Evolutionary conservation across 37 sponge, comb jelly and placozoan species (phyloP).

Genomic region (Haliclona indistincta): DNA sequence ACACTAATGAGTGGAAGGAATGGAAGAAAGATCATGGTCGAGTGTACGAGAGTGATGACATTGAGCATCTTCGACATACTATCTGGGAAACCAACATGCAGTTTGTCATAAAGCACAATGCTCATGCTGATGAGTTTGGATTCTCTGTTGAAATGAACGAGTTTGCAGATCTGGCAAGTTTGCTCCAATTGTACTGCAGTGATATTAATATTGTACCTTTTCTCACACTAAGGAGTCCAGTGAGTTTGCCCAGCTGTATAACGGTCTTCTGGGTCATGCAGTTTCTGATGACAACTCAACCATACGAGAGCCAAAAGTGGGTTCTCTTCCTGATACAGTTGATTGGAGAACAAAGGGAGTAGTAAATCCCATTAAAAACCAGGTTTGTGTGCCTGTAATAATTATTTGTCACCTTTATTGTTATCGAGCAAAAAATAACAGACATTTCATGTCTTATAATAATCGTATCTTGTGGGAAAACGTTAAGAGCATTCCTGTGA

Average conservation of each 20-base stretch:
- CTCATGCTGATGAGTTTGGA: constrained; percentile 52
- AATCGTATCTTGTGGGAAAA: too few species aligned
- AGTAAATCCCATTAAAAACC: constrained; percentile 72
- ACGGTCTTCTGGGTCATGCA: constrained; percentile 30
- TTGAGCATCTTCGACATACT: constrained; percentile 39
- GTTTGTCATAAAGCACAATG: constrained; percentile 67
- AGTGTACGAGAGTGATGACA: constrained; percentile 19
- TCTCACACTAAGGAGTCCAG: constrained; percentile 16
- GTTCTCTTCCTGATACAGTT: constrained; percentile 31
- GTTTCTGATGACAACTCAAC: constrained; percentile 20
- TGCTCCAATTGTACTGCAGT: not conserved
- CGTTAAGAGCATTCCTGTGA: too few species aligned
- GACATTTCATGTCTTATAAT: too few species aligned
- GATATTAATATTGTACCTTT: not conserved
- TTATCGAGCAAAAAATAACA: too few species aligned
- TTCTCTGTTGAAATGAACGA: constrained; percentile 72
- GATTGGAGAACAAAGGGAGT: constrained; percentile 80
- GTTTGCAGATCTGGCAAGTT: constrained; percentile 74
- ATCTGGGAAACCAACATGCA: constrained; percentile 69
- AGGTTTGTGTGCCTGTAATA: constrained; percentile 29
- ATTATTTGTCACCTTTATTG: too few species aligned
- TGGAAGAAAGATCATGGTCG: constrained; percentile 57
- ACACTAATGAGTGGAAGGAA: constrained; percentile 53
- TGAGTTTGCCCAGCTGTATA: constrained; percentile 65
- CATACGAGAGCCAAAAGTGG: not conserved